A percentile compares a stretch with the other conserved stretches of the same genome.
These are phyloP conservation scores for Drosophila sp. DNA, from an alignment of 1,140 invertebrate genomes.

Conservation along the genomic window DNA sequence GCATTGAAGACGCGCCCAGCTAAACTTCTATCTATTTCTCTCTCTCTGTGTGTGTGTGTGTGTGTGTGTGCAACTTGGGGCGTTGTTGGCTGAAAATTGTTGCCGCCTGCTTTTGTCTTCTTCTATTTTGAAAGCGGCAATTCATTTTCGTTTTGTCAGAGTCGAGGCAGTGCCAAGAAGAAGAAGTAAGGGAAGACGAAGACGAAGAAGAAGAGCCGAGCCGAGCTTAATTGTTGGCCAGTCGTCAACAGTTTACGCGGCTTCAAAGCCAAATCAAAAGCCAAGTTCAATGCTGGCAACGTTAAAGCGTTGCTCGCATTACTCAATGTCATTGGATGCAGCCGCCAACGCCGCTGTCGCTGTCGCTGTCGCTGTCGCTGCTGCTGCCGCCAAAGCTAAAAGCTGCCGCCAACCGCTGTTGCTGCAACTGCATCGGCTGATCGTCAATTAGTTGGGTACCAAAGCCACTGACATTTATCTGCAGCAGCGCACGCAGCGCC, in stretches of 20 bases:
- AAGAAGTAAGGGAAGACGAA: background rate
- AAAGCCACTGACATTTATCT: conserved; percentile 58
- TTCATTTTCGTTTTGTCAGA: conserved; percentile 73
- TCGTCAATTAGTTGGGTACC: conserved; percentile 71
- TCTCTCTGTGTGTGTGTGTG: conserved; percentile 2
- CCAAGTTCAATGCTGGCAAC: conserved; percentile 27
- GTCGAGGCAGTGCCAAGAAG: background rate
- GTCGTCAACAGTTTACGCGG: conserved; percentile 58
- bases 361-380: conserved; percentile 32
- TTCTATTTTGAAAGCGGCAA: conserved; percentile 58
- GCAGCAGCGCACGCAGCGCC: conserved; percentile 38
- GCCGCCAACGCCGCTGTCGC: conserved; percentile 46
- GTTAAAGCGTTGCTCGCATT: conserved; percentile 57
- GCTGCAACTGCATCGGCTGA: conserved; percentile 30
- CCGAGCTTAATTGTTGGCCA: conserved; percentile 67
- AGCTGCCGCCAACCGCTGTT: conserved; percentile 6
- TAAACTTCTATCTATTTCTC: background rate
- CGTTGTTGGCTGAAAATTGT: conserved; percentile 47
- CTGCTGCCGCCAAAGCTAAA: conserved; percentile 53
- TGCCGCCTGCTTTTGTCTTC: conserved; percentile 47
- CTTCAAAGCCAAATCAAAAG: conserved; percentile 70
- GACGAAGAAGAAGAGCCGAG: conserved; percentile 29
- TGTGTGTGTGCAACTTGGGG: conserved; percentile 21
- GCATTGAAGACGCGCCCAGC: conserved; percentile 30
- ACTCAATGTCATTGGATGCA: conserved; percentile 70